Conservation (phyloP, 2,113 vertebrate species). For the Pteronura brasiliensis region DNA sequence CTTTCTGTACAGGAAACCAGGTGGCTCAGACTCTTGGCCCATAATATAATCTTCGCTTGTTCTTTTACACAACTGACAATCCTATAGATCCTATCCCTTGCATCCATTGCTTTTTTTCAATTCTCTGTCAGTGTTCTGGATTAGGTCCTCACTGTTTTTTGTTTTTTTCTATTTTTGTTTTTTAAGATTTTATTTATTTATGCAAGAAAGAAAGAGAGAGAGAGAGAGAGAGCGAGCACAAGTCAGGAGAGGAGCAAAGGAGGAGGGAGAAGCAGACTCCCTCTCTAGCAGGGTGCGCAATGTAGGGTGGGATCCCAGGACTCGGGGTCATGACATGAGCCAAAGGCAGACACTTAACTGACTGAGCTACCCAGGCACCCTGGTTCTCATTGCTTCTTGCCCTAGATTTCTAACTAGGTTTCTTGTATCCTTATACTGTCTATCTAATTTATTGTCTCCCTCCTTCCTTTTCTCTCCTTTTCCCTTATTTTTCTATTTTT, state of each 20-base stretch:
- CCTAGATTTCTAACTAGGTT: neutral
- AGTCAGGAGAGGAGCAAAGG: neutral
- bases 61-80: neutral
- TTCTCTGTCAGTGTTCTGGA: neutral
- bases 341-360: neutral
- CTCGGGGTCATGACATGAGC: no score
- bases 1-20: neutral
- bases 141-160: neutral
- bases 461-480: neutral
- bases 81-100: neutral
- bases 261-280: neutral
- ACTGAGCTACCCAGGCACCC: neutral
- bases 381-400: neutral
- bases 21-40: neutral
- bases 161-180: no score
- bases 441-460: neutral
- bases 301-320: no score
- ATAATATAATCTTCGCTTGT: neutral
- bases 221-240: no score
- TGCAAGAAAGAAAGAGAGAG: neutral
- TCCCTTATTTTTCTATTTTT: neutral
- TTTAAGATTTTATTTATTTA: no score
- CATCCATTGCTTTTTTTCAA: neutral
- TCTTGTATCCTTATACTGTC: neutral
- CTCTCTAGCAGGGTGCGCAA: rapidly evolving